Base-by-base conservation (phyloP, 2,888 invertebrate species). In the Drosophila mercatorum region DNA sequence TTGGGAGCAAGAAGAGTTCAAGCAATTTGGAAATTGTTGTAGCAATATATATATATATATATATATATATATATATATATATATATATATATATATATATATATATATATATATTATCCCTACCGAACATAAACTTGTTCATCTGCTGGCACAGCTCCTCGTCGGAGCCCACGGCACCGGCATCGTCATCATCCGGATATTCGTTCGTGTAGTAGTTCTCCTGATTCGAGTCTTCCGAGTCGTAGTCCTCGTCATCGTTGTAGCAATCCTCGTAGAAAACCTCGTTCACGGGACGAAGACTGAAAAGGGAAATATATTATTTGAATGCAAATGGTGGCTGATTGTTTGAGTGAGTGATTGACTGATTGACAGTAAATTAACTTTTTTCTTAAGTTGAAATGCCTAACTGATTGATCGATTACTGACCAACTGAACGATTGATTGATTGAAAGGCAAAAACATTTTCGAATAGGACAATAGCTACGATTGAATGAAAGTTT, bases 141-240 rank as follows among this genome's bases (percentile, higher is more conserved):
- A 96, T 94, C 34, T 95, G 95, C 55, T 91, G 90, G 43, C 94
- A 91, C 93, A 96, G 95, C 76, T 95, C 95, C 8, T 94, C 92
- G 40, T 93, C 91, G 3, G 92, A 72, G 0, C 94, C 94, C 81
- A 95, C 95, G 17, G 52, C 78, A 12, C 40, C 78, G 12, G 94
- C 95, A 14, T 94, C 93, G 57, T 95, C 95, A 0, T 95, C 94
- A 85, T 96, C 96, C 0, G 97, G 97, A 91, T 97, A 97, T 60
- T 97, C 96, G 88, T 97, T 97, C 71, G 94, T 93, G 94, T 95
- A 95, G 90, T 96, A 95, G 81, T 95, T 95, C 92, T 97, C 97
- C 74, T 95, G 95, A 93, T 97, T 97, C 0, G 97, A 97, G 91
- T 96, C 96, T 75, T 95, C 95, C 34, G 94, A 94, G 81, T 95